phyloP scores from a whole-genome alignment of 2,797 vertebrate genomes.

The Protosalanx chinensis region DNA sequence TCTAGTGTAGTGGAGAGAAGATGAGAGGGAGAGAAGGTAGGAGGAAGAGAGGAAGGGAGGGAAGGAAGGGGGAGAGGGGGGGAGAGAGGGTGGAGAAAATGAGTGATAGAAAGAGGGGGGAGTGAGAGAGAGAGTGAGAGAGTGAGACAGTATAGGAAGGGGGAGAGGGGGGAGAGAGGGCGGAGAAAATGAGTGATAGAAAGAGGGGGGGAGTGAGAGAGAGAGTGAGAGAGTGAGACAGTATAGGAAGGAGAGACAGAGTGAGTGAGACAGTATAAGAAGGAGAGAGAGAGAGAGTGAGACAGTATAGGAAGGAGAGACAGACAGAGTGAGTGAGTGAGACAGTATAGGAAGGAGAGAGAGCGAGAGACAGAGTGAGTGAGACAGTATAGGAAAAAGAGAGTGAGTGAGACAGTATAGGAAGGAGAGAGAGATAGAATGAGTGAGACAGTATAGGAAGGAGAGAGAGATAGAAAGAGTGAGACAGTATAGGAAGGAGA shows the following conservation, averaged over 20 bases:
- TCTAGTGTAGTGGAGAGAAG: conserved; percentile 53
- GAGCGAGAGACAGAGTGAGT: neutral
- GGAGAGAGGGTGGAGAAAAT: neutral
- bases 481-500: too few species aligned
- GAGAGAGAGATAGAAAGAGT: neutral
- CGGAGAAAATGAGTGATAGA: neutral
- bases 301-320: neutral
- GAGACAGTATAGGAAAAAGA: too few species aligned
- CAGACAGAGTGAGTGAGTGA: neutral
- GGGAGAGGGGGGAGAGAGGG: neutral
- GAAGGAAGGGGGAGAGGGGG: neutral
- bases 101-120: neutral
- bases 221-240: neutral
- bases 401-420: too few species aligned
- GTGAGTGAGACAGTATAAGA: neutral
- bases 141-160: neutral
- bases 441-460: too few species aligned
- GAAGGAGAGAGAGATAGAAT: neutral
- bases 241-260: neutral
- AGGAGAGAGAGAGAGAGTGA: neutral
- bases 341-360: neutral
- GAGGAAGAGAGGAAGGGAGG: conserved; percentile 20
- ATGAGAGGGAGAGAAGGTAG: conserved; percentile 24
- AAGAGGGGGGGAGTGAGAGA: neutral
- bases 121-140: too few species aligned